Conservation (phyloP, 2,113 vertebrate genomes). For the Penelope pileata region DNA sequence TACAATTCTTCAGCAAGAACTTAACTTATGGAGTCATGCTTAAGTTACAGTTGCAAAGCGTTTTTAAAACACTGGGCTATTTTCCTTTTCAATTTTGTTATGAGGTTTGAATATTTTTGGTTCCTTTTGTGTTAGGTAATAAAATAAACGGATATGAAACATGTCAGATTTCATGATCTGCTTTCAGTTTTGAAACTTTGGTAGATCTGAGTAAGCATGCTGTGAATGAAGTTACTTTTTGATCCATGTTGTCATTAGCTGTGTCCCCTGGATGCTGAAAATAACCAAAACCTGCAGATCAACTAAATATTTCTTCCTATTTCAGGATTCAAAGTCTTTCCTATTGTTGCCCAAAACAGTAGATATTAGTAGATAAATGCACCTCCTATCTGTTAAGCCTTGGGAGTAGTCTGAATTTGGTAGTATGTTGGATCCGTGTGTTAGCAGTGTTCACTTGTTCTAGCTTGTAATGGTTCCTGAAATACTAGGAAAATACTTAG, state of each 20-base stretch:
- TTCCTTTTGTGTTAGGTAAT: neutral
- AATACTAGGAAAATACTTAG: rapidly evolving
- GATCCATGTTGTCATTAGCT: rapidly evolving
- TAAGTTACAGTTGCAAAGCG: neutral
- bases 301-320: neutral
- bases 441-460: rapidly evolving
- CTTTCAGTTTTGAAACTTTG: neutral
- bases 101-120: neutral
- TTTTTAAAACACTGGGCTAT: neutral
- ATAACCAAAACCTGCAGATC: neutral
- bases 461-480: neutral
- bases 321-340: neutral
- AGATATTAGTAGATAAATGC: neutral
- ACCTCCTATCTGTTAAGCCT: neutral
- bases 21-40: neutral
- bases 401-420: neutral
- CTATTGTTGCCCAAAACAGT: neutral
- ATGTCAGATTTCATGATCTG: neutral
- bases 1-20: neutral
- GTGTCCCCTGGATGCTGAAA: neutral
- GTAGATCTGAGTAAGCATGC: neutral
- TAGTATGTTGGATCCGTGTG: neutral
- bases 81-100: neutral
- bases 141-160: neutral
- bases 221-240: neutral